A percentile compares a stretch with the other conserved stretches of the same genome.
phyloP scores from a whole-genome alignment of 2,888 invertebrate species.

The Heliothis peltigera region DNA sequence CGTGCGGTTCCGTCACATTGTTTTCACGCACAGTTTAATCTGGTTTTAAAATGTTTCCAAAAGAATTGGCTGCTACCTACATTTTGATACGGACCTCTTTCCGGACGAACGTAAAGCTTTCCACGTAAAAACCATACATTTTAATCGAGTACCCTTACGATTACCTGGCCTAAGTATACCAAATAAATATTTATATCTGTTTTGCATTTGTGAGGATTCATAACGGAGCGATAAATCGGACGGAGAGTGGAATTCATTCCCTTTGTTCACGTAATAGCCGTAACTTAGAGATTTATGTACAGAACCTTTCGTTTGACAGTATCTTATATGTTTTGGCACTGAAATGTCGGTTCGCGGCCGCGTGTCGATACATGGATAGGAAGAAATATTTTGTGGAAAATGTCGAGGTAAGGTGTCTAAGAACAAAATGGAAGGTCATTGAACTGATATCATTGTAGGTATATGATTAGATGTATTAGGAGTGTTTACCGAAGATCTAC shows the following conservation, averaged over 20 bases:
- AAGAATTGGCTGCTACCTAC: conserved; percentile 49
- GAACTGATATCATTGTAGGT: background rate
- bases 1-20: conserved; percentile 53
- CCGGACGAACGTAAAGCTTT: conserved; percentile 33
- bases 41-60: conserved; percentile 59
- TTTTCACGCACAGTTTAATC: conserved; percentile 63
- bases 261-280: conserved; percentile 63
- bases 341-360: conserved; percentile 17
- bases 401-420: conserved; percentile 17
- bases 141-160: conserved; percentile 59
- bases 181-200: conserved; percentile 65
- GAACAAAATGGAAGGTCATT: background rate
- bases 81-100: conserved; percentile 51
- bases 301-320: conserved; percentile 60
- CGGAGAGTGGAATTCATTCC: conserved; percentile 58
- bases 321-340: conserved; percentile 50
- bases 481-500: too few relatives aligned
- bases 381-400: conserved; percentile 32
- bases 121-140: conserved; percentile 56
- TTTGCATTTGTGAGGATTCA: conserved; percentile 53
- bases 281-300: conserved; percentile 62
- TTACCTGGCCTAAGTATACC: conserved; percentile 55
- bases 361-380: conserved; percentile 10
- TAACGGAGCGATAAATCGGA: conserved; percentile 54
- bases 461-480: too few relatives aligned